These are phyloP conservation scores for Drosophila anceps DNA, from an alignment of 2,888 invertebrate genomes.

Conservation along the genomic window DNA sequence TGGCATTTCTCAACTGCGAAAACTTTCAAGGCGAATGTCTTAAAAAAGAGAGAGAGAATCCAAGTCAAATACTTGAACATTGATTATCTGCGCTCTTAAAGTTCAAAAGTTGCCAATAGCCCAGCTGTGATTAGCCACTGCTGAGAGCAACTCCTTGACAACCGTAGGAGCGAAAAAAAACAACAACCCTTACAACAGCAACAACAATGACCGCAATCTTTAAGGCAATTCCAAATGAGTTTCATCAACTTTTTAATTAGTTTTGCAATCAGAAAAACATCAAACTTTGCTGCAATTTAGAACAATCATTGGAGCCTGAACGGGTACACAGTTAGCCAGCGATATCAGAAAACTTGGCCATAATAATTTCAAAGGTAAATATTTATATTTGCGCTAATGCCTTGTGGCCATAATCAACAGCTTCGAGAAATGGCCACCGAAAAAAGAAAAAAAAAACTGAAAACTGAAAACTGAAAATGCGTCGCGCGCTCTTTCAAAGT, in stretches of 20 bases:
- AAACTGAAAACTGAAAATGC: conserved; percentile 37
- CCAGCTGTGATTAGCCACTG: conserved; percentile 48
- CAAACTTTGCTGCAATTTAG: conserved; percentile 54
- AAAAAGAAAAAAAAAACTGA: neutral
- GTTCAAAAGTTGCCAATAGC: conserved; percentile 46
- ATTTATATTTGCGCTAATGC: conserved; percentile 77
- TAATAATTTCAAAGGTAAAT: conserved; percentile 79
- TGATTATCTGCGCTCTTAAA: conserved; percentile 56
- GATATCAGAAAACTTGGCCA: conserved; percentile 67
- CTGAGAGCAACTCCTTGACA: conserved; percentile 34
- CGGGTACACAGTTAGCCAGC: conserved; percentile 17
- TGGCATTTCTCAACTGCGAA: conserved; percentile 50
- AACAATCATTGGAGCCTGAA: conserved; percentile 28
- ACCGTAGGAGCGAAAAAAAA: conserved; percentile 6
- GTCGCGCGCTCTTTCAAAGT: conserved; percentile 63
- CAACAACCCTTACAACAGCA: conserved; percentile 16
- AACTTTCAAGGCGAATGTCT: conserved; percentile 41
- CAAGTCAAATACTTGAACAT: conserved; percentile 64
- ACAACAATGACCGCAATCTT: conserved; percentile 52
- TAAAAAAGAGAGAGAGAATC: conserved; percentile 24
- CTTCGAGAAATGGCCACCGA: conserved; percentile 61
- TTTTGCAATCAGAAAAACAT: conserved; percentile 73
- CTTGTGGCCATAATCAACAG: conserved; percentile 78
- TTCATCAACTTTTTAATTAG: conserved; percentile 79
- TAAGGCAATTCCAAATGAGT: conserved; percentile 68